Conservation (phyloP, 2,888 invertebrate species). For the Eustalomyia histrio region DNA sequence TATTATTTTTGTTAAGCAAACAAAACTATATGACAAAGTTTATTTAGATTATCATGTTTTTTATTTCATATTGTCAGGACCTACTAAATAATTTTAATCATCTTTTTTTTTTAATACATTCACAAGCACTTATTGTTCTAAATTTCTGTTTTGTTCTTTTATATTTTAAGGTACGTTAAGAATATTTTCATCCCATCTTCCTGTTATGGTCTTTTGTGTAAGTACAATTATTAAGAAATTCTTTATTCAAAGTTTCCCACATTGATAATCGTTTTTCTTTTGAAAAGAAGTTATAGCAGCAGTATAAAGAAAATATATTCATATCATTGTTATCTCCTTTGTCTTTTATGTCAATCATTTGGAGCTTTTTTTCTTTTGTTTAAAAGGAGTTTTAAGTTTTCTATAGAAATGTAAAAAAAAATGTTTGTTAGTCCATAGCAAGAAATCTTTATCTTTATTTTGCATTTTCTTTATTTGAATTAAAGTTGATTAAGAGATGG, state of each 20-base stretch:
- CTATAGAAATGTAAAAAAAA: background rate
- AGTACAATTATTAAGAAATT: conserved; percentile 18
- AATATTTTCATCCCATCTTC: conserved; percentile 20
- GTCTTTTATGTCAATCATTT: conserved; percentile 48
- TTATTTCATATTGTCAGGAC: background rate
- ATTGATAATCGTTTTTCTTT: conserved; percentile 39
- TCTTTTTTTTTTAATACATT: background rate
- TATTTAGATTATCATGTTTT: background rate
- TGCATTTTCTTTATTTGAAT: background rate
- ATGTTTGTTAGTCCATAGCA: background rate
- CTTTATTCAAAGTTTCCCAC: conserved; percentile 29
- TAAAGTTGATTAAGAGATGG: background rate
- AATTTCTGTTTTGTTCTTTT: conserved; percentile 14
- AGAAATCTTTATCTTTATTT: background rate
- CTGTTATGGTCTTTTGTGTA: conserved; percentile 37
- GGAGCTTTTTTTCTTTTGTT: conserved; percentile 8
- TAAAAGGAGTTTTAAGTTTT: conserved; percentile 6
- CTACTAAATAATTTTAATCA: background rate
- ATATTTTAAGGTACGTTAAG: conserved; percentile 47
- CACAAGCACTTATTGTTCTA: conserved; percentile 26
- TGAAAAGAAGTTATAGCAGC: conserved; percentile 6
- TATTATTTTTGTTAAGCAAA: too few species aligned
- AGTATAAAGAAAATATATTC: conserved; percentile 5
- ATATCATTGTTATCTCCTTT: conserved; percentile 16
- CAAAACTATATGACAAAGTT: background rate